Conservation (phyloP, 2,113 vertebrate species). For the Alectura lathami region DNA sequence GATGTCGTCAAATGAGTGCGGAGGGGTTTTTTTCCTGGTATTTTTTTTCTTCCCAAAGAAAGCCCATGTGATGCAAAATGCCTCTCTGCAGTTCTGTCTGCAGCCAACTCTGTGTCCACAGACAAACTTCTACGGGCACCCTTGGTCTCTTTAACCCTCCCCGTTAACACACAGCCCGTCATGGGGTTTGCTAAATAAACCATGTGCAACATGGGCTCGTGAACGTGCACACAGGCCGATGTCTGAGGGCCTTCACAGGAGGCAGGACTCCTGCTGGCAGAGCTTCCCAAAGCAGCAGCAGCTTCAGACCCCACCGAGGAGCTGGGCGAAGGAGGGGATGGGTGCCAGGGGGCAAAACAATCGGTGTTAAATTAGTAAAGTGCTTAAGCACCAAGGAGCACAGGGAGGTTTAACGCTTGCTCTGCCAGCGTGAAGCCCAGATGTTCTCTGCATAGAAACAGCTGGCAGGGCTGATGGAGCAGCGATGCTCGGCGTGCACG, state of each 20-base stretch:
- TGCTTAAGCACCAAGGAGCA: neutral
- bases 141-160: neutral
- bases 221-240: fast-evolving
- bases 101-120: neutral
- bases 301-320: neutral
- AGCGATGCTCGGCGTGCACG: neutral
- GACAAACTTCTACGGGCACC: neutral
- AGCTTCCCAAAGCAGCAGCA: neutral
- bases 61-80: neutral
- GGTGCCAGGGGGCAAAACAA: neutral
- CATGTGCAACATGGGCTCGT: fast-evolving
- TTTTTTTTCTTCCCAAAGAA: neutral
- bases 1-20: fast-evolving
- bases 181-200: neutral
- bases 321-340: neutral
- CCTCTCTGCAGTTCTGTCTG: fast-evolving
- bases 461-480: neutral
- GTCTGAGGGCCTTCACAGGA: neutral
- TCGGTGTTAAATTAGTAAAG: neutral
- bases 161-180: fast-evolving
- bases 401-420: fast-evolving
- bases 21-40: fast-evolving
- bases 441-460: too few relatives aligned
- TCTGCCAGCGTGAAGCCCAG: too few relatives aligned
- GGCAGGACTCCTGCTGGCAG: neutral